These are phyloP conservation scores for Glaucidium brasilianum DNA, from an alignment of 2,113 vertebrate genomes.

Conservation along the genomic window DNA sequence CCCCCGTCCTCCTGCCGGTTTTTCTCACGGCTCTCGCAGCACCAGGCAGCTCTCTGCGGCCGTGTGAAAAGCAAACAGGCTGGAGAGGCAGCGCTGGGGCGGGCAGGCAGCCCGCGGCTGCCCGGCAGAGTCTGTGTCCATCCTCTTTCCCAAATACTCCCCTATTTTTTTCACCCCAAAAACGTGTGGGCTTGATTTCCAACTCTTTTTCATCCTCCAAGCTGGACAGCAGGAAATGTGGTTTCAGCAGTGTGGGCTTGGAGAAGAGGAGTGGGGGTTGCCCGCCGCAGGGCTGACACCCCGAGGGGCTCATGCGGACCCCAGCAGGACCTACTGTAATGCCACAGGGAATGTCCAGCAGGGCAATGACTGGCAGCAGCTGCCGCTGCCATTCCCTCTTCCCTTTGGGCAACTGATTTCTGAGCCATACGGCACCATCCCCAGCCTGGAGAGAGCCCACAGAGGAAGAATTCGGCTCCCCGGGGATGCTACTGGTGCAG, in stretches of 20 bases:
- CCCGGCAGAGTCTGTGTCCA: background rate
- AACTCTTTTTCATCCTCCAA: background rate
- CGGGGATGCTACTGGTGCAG: rapidly evolving
- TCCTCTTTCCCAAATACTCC: background rate
- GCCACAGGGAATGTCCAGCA: rapidly evolving
- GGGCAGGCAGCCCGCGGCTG: background rate
- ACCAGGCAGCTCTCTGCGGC: slow-evolving; percentile 29
- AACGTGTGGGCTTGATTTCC: background rate
- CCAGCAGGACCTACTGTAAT: background rate
- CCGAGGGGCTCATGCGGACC: rapidly evolving
- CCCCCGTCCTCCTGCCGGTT: slow-evolving; percentile 62
- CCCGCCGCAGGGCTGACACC: background rate
- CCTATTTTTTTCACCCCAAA: background rate
- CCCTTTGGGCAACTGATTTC: background rate
- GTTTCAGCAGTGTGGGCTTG: background rate
- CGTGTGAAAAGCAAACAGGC: slow-evolving; percentile 43
- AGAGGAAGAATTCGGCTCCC: background rate
- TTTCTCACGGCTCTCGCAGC: slow-evolving; percentile 75
- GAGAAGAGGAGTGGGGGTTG: background rate
- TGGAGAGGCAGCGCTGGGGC: background rate
- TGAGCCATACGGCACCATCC: background rate
- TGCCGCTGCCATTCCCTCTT: background rate
- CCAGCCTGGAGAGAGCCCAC: background rate
- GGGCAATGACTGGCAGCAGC: background rate
- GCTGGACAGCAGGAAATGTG: background rate